These are phyloP conservation scores for Mayetiola destructor DNA, from an alignment of 2,888 invertebrate genomes.

Conservation along the genomic window DNA sequence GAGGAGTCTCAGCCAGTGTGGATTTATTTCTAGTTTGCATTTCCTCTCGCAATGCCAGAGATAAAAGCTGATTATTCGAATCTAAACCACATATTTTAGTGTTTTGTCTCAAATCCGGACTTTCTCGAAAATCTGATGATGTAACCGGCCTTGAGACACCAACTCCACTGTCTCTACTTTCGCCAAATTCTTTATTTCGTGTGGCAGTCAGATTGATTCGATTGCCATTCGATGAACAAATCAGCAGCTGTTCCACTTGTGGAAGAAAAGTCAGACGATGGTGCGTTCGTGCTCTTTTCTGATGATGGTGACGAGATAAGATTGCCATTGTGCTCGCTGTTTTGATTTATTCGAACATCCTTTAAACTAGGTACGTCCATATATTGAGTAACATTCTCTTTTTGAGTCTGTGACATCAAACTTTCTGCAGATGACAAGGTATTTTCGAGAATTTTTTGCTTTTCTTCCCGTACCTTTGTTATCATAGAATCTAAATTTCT, in stretches of 20 bases:
- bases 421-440: constrained; percentile 31
- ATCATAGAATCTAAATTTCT: constrained; percentile 41
- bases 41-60: neutral
- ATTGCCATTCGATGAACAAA: neutral
- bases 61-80: neutral
- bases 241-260: constrained; percentile 1
- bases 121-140: constrained; percentile 24
- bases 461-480: constrained; percentile 43
- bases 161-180: constrained; percentile 33
- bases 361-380: too few species aligned
- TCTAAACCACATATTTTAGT: neutral
- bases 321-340: constrained; percentile 16
- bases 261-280: neutral
- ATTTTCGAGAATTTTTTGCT: constrained; percentile 36
- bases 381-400: constrained; percentile 30
- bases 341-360: too few species aligned
- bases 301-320: neutral
- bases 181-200: constrained; percentile 25
- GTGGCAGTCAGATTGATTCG: constrained; percentile 15
- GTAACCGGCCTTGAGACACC: constrained; percentile 32
- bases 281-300: neutral
- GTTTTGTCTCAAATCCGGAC: constrained; percentile 15
- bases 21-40: too few species aligned
- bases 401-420: constrained; percentile 21
- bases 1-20: too few species aligned